Base-by-base conservation (phyloP, 2,113 vertebrate species). In the Chaetura pelagica region DNA sequence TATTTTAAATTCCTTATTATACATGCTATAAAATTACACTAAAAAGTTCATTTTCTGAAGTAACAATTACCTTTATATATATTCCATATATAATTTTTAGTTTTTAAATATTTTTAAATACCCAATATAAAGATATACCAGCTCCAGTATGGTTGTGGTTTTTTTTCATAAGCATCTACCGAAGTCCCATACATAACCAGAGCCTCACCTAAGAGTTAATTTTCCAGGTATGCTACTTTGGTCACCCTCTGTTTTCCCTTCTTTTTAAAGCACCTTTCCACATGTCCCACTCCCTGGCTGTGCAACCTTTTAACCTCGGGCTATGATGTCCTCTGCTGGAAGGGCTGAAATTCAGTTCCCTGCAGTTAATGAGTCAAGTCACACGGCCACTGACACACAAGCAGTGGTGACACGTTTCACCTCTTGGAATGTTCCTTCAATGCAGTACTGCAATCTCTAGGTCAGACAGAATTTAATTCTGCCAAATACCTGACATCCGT, bases 11-110 rank as follows among this genome's bases (percentile, higher is more conserved):
- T 87, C 71, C 46, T 95, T 96, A 97, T 97, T 96, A 84, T 96
- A 97, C 94, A 95, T 95, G 94, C 95, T 97, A 97, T 92, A 98
- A 97, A 97, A 97, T 96, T 93, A 95, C 73, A 89, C 95, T 96
- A 96, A 94, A 98, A 97, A 97, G 78, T 95, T 94, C 84, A 95
- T 94, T 96, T 93, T 96, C 57, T 69, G 27, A 84, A 96, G 55
- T 91, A 94, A 74, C 68, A 94, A 74, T 89, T 93, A 94, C 17
- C 32, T 87, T 81, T 32, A 38, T 54, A 51, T 91, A 84, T 95
- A 94, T 90, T 69, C 16, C 92, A 78, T 58, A 89, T 81, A 85
- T 94, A 85, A 30, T 44, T 91, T 94, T 48, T 94, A 85, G 27
- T 44, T 91, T 94, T 48, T 63, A 34, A 27, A 27, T 52, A 46